Percentiles rank a stretch among this genome's conserved stretches.
phyloP scores from a whole-genome alignment of 1,140 invertebrate species.

The Melanaphis sacchari region DNA sequence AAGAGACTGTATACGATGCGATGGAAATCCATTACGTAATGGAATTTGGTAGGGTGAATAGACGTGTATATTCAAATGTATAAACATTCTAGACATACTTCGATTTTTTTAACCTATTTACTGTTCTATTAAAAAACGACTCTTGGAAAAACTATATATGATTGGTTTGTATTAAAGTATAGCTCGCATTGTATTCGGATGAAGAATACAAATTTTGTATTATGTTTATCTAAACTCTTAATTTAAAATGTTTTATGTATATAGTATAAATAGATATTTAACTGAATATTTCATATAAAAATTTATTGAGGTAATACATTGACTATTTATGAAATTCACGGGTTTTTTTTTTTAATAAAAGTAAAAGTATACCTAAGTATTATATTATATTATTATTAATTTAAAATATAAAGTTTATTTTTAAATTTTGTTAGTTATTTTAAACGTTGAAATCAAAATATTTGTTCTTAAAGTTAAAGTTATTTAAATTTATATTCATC shows the following conservation, averaged over 20 bases:
- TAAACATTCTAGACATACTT: not conserved
- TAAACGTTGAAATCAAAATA: not conserved
- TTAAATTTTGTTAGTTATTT: not conserved
- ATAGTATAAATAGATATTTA: not conserved
- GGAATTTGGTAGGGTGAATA: conserved; percentile 26
- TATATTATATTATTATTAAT: not conserved
- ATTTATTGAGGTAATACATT: not conserved
- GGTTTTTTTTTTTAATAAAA: not conserved
- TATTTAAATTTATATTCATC: not conserved
- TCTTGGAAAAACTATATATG: not conserved
- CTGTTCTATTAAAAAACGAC: not conserved
- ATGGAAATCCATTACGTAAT: conserved; percentile 53
- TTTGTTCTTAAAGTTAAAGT: not conserved
- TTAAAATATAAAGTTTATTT: not conserved
- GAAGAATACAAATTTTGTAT: not conserved
- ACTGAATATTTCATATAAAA: not conserved
- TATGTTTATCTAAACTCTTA: not conserved
- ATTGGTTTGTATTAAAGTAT: conserved; percentile 10
- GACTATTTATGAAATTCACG: not conserved
- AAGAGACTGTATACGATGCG: not conserved
- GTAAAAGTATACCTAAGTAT: not conserved
- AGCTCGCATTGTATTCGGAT: not conserved
- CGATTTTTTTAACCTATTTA: not conserved
- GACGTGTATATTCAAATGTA: not conserved
- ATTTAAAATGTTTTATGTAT: not conserved